Base-by-base conservation (phyloP, 2,888 invertebrate species). In the Odontothrips loti region DNA sequence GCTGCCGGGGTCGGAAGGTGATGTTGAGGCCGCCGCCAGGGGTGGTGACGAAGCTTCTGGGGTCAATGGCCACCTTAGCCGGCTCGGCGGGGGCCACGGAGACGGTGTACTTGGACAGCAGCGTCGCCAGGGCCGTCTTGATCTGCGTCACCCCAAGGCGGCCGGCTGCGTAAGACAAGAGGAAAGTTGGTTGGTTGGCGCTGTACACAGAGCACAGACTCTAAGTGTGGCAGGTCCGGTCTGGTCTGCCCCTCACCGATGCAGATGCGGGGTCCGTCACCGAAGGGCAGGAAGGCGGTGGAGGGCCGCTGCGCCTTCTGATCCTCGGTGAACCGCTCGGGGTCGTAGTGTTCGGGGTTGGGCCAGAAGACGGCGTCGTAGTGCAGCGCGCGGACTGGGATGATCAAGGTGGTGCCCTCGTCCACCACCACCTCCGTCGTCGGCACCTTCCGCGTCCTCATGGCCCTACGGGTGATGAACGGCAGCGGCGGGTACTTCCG, bases 51-150 rank as follows among this genome's bases (percentile, higher is more conserved):
- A 75, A 75, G 68, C 27, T 27, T 10, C 27, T n/a, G 1, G 68
- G 27, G 68, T 75, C 8, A 0, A 75, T 23, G 23, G 23, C 4
- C 27, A 75, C 68, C 68, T 75, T 75, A 9, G 9, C 23, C 23
- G 27, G 27, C 23, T 12, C 27, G 23, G n/a, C 12, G 6, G 8
- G 9, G 68, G 12, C 27, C 23, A 27, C 23, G 23, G 27, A 9
- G 23, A 75, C 27, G 68, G 3, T 27, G 68, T 27, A 75, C 68
- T 75, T 75, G 68, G 68, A 23, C 68, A 75, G 27, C 68, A 75
- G 68, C 68, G 23, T 23, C 23, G 27, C 68, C 68, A 75, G 68
- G 68, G 68, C 68, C 68, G 68, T 75, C 68, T 75, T 75, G 23
- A 75, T 27, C 27, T 75, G 68, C 27, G 27, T 27, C 27, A 75